phyloP scores from a whole-genome alignment of 2,888 invertebrate species.

The Aspidapion aeneum region DNA sequence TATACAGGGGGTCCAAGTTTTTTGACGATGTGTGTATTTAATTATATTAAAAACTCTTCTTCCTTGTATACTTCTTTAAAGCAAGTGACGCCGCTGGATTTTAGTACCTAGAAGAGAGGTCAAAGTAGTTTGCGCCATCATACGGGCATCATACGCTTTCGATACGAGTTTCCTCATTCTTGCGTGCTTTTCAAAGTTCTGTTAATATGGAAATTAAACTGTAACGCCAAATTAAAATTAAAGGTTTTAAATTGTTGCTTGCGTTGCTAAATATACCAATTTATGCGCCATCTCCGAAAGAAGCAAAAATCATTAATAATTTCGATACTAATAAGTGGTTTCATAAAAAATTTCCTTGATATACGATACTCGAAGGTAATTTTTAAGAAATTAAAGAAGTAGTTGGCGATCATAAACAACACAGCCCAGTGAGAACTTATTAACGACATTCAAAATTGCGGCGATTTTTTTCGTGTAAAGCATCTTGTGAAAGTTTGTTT shows the following conservation, averaged over 20 bases:
- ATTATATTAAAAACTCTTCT: too few relatives aligned
- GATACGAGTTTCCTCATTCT: not conserved
- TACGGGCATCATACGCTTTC: not conserved
- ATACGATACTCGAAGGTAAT: not conserved
- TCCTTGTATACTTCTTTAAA: too few relatives aligned
- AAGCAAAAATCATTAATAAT: not conserved
- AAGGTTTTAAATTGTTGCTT: not conserved
- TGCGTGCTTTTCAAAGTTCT: too few relatives aligned
- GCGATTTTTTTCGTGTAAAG: constrained; percentile 18
- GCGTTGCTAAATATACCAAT: too few relatives aligned
- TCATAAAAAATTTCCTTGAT: not conserved
- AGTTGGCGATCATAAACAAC: not conserved
- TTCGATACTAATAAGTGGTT: not conserved
- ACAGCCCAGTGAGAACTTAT: not conserved
- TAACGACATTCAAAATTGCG: constrained; percentile 13
- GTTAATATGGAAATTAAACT: not conserved
- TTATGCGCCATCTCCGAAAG: too few relatives aligned
- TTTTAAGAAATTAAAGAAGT: not conserved
- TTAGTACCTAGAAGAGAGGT: too few relatives aligned
- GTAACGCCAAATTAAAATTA: not conserved
- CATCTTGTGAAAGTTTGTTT: constrained; percentile 34
- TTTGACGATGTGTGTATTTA: too few relatives aligned
- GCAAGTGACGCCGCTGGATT: too few relatives aligned
- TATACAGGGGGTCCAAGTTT: too few relatives aligned
- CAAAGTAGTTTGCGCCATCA: too few relatives aligned